phyloP scores from a whole-genome alignment of 1,140 invertebrate genomes.

The Drosophila sucinea region DNA sequence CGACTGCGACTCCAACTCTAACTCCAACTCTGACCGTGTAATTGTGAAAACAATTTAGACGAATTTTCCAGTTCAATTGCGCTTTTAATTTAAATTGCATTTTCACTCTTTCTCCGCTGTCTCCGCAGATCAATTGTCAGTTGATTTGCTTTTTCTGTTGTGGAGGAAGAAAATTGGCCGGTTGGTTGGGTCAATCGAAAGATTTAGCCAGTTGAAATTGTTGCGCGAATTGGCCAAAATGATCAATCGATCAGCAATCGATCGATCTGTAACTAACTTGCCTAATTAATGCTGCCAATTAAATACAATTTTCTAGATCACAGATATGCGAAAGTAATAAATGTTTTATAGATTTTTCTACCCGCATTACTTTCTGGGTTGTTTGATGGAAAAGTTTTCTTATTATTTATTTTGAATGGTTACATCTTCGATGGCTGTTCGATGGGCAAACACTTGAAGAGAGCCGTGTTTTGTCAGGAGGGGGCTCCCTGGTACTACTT shows the following conservation, averaged over 20 bases:
- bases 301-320: not conserved
- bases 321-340: not conserved
- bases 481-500: constrained; percentile 50
- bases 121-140: constrained; percentile 66
- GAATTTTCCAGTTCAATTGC: constrained; percentile 81
- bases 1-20: no score
- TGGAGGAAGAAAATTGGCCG: constrained; percentile 34
- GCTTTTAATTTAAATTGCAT: constrained; percentile 78
- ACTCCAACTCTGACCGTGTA: constrained; percentile 47
- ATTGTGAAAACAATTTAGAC: constrained; percentile 77
- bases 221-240: not conserved
- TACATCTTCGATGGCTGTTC: constrained; percentile 63
- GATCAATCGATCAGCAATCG: not conserved
- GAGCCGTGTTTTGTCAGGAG: constrained; percentile 25
- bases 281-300: constrained; percentile 10
- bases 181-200: not conserved
- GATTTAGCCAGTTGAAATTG: not conserved
- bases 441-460: constrained; percentile 60
- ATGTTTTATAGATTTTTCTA: not conserved
- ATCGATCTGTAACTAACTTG: not conserved
- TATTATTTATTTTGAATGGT: constrained; percentile 67
- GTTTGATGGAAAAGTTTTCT: not conserved
- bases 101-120: constrained; percentile 25
- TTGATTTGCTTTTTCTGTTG: constrained; percentile 23
- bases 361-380: not conserved